A percentile compares a stretch with the other conserved stretches of the same genome.
Conservation (phyloP, 2,888 invertebrate species). For the Exocentrus adspersus region DNA sequence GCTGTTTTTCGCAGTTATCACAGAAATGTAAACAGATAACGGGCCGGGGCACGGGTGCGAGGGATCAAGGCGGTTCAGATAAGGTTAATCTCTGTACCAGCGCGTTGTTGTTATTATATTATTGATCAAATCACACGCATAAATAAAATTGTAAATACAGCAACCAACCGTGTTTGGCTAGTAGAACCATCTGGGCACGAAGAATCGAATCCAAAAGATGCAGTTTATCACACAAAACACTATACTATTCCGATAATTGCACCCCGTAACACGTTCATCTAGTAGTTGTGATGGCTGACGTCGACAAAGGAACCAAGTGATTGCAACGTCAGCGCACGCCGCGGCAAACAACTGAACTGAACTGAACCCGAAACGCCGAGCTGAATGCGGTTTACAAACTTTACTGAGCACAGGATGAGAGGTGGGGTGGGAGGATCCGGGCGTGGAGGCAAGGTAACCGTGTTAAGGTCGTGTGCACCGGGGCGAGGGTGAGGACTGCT, state of each 20-base stretch:
- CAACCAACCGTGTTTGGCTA: slow-evolving; percentile 45
- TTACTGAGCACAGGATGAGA: too few relatives aligned
- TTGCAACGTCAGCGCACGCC: slow-evolving; percentile 33
- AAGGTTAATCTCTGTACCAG: neutral
- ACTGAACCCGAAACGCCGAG: too few relatives aligned
- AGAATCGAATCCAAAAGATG: slow-evolving; percentile 4
- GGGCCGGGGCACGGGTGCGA: slow-evolving; percentile 8
- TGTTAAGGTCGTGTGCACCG: slow-evolving; percentile 46
- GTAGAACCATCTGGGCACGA: slow-evolving; percentile 39
- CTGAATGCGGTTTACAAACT: too few relatives aligned
- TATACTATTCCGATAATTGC: neutral
- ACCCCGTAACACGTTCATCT: neutral
- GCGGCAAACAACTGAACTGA: slow-evolving; percentile 40
- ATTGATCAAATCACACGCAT: neutral
- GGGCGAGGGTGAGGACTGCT: too few relatives aligned
- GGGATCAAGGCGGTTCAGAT: slow-evolving; percentile 14
- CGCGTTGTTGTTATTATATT: neutral
- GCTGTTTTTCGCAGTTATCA: slow-evolving; percentile 16
- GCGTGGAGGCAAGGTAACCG: slow-evolving; percentile 43
- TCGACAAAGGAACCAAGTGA: too few relatives aligned
- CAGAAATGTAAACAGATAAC: slow-evolving; percentile 21
- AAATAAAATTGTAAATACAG: too few relatives aligned
- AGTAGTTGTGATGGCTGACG: too few relatives aligned
- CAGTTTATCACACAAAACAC: slow-evolving; percentile 23
- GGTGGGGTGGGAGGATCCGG: too few relatives aligned